Evolutionary conservation across 1,140 invertebrate genomes (phyloP).

Genomic region (Sycophila sp.): DNA sequence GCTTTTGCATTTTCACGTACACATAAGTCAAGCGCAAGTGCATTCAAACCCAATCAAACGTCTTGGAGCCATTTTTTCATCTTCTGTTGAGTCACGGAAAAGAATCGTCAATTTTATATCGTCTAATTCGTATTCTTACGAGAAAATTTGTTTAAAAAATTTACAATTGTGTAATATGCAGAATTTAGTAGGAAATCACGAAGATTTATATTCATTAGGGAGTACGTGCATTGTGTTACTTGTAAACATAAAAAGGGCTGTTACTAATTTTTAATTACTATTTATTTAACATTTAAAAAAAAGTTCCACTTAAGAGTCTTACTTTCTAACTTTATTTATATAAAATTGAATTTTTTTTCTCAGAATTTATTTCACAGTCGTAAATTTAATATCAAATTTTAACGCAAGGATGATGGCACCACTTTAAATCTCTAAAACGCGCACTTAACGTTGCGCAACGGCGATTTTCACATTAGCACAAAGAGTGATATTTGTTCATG

Average conservation of each 20-base stretch:
- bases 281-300: no score
- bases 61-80: conserved; percentile 11
- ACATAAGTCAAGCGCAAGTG: conserved; percentile 13
- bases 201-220: no score
- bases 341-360: no score
- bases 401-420: conserved; percentile 22
- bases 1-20: not conserved
- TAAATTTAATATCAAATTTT: no score
- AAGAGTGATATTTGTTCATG: conserved; percentile 4
- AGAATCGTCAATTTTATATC: not conserved
- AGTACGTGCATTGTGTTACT: no score
- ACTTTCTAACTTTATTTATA: no score
- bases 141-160: not conserved
- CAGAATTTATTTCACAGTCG: no score
- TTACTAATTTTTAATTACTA: no score
- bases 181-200: no score
- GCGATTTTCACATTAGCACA: conserved; percentile 10
- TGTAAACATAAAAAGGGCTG: no score
- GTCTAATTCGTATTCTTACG: not conserved
- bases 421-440: conserved; percentile 7
- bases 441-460: not conserved
- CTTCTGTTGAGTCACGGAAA: conserved; percentile 10
- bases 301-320: no score
- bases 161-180: no score
- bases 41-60: conserved; percentile 11